Evolutionary conservation across 2,113 vertebrate species (phyloP).

Genomic region (Calonectris borealis): DNA sequence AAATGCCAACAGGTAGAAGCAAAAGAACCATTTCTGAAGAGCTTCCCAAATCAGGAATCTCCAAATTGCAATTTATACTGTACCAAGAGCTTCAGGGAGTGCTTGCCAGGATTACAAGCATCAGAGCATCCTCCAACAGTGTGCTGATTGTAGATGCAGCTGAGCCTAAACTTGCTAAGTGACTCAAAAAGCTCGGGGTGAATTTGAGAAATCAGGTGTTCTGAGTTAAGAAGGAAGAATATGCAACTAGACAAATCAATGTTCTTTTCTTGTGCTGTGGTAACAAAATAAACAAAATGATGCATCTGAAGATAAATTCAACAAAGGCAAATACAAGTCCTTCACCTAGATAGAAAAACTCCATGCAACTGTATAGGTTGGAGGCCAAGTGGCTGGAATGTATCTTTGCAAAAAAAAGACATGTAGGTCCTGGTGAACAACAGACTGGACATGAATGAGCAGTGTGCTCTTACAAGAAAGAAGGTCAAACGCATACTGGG

Average conservation of each 20-base stretch:
- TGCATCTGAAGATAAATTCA: neutral
- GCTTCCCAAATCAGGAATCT: neutral
- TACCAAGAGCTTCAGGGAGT: neutral
- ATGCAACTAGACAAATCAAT: neutral
- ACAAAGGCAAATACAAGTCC: neutral
- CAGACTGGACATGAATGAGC: neutral
- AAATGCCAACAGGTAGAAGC: neutral
- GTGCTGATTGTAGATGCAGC: neutral
- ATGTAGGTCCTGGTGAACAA: neutral
- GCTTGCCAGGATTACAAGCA: neutral
- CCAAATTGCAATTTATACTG: neutral
- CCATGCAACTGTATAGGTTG: fast-evolving
- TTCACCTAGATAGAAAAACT: neutral
- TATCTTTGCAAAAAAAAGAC: neutral
- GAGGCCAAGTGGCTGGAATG: neutral
- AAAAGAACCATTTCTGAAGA: neutral
- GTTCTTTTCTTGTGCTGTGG: neutral
- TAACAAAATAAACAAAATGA: neutral
- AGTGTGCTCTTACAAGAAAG: neutral
- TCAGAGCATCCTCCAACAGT: neutral
- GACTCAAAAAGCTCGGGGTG: neutral
- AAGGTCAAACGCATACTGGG: neutral
- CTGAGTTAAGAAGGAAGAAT: neutral
- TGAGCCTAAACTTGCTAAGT: neutral
- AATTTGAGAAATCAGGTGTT: neutral